Evolutionary conservation across 1,140 invertebrate genomes (phyloP).

Genomic region (Drosophila pseudoananassae): DNA sequence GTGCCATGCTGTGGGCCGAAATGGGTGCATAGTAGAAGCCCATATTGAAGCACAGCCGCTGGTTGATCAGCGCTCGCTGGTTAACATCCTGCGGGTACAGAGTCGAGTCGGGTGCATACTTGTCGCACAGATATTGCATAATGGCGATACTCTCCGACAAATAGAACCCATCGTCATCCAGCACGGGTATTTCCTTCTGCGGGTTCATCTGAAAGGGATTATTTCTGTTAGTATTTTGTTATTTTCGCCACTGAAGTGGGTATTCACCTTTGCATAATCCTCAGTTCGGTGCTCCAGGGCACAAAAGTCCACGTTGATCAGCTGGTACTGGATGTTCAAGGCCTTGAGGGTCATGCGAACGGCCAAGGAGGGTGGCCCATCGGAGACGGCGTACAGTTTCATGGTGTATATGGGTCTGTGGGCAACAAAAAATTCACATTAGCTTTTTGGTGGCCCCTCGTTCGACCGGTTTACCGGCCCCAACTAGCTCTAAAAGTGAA

Average conservation of each 20-base stretch:
- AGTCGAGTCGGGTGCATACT: constrained; percentile 87
- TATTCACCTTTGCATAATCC: constrained; percentile 87
- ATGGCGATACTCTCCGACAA: constrained; percentile 91
- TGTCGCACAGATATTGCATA: constrained; percentile 90
- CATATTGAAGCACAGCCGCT: constrained; percentile 90
- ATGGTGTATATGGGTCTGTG: constrained; percentile 83
- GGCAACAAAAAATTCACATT: constrained; percentile 18
- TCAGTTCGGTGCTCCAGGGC: constrained; percentile 89
- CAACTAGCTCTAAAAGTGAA: constrained; percentile 57
- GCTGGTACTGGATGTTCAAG: constrained; percentile 87
- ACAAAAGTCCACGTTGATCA: constrained; percentile 88
- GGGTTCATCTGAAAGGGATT: constrained; percentile 88
- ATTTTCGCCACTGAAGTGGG: constrained; percentile 16
- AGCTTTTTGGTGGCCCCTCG: constrained; percentile 25
- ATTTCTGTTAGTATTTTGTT: neutral
- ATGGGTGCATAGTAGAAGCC: constrained; percentile 90
- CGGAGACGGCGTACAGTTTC: constrained; percentile 89
- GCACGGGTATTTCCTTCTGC: constrained; percentile 91
- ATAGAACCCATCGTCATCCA: constrained; percentile 89
- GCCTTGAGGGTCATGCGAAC: constrained; percentile 88
- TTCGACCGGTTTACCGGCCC: constrained; percentile 57
- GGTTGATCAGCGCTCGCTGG: constrained; percentile 89
- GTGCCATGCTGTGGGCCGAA: constrained; percentile 85
- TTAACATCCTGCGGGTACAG: constrained; percentile 89
- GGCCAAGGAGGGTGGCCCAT: constrained; percentile 90